Percentiles rank a stretch among this genome's conserved stretches.
Evolutionary conservation across 1,140 invertebrate species (phyloP).

Genomic region (Ceratina australensis): DNA sequence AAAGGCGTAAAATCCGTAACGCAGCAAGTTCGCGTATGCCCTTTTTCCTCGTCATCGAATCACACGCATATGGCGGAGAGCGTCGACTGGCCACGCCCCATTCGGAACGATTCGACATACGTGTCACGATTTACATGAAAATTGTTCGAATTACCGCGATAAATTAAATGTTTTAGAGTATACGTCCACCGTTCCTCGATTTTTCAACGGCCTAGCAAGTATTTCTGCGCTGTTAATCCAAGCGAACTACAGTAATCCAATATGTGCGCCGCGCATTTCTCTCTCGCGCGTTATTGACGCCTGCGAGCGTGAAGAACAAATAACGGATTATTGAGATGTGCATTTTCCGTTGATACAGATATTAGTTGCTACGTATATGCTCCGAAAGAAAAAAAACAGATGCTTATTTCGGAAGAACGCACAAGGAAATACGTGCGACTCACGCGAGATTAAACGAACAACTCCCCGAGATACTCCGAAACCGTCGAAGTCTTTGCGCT

Average conservation of each 20-base stretch:
- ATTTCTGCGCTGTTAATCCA: constrained; percentile 37
- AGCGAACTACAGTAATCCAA: constrained; percentile 32
- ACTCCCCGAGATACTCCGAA: constrained; percentile 71
- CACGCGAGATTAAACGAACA: constrained; percentile 75
- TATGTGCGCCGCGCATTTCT: constrained; percentile 20
- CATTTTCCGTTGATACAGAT: constrained; percentile 34
- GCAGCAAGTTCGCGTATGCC: constrained; percentile 12
- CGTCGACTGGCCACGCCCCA: constrained; percentile 42
- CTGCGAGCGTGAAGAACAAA: constrained; percentile 31
- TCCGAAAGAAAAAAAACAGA: constrained; percentile 20
- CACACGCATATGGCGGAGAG: constrained; percentile 46
- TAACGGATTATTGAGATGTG: constrained; percentile 36
- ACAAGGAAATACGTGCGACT: constrained; percentile 71
- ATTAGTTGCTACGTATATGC: constrained; percentile 26
- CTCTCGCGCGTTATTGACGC: constrained; percentile 14
- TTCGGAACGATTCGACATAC: constrained; percentile 10
- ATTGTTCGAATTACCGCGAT: not conserved
- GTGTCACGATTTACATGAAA: constrained; percentile 11
- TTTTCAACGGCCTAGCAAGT: constrained; percentile 24
- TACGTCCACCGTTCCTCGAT: constrained; percentile 36
- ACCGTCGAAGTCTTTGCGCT: constrained; percentile 61
- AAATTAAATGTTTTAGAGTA: not conserved
- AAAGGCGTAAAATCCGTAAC: constrained; percentile 11
- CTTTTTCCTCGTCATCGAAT: constrained; percentile 33
- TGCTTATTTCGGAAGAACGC: constrained; percentile 45